Evolutionary conservation across 2,888 invertebrate species (phyloP).

Genomic region (Cantharis nigra): DNA sequence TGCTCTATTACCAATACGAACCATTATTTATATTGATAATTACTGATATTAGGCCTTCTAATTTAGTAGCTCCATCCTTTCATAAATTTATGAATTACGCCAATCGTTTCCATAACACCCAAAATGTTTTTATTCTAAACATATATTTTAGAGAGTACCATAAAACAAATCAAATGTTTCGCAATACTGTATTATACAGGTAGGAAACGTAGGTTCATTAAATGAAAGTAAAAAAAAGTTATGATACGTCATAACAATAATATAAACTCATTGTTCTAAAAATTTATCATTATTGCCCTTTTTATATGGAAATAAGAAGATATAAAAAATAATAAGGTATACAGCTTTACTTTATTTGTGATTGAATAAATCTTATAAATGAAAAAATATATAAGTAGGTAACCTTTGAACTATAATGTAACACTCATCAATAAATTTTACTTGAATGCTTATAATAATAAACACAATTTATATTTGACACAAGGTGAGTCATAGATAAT

Average conservation of each 20-base stretch:
- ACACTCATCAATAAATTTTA: background rate
- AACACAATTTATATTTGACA: background rate
- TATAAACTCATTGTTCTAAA: background rate
- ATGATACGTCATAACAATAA: background rate
- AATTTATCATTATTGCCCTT: background rate
- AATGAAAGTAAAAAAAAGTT: background rate
- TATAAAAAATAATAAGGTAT: background rate
- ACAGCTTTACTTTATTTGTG: background rate
- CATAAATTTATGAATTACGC: too few relatives aligned
- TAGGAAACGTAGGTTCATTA: background rate
- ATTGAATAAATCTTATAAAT: background rate
- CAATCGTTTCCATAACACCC: too few relatives aligned
- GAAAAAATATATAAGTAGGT: background rate
- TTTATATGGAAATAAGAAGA: background rate
- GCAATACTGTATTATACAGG: background rate
- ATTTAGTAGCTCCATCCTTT: too few relatives aligned
- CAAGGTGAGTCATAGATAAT: background rate
- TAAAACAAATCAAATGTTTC: background rate
- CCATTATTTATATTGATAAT: too few relatives aligned
- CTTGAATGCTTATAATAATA: background rate
- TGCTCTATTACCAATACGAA: too few relatives aligned
- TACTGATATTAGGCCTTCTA: too few relatives aligned
- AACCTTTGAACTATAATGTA: background rate
- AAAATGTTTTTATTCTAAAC: too few relatives aligned
- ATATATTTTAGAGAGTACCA: background rate